phyloP scores from a whole-genome alignment of 2,888 invertebrate genomes.

The Saturnia pavonia region DNA sequence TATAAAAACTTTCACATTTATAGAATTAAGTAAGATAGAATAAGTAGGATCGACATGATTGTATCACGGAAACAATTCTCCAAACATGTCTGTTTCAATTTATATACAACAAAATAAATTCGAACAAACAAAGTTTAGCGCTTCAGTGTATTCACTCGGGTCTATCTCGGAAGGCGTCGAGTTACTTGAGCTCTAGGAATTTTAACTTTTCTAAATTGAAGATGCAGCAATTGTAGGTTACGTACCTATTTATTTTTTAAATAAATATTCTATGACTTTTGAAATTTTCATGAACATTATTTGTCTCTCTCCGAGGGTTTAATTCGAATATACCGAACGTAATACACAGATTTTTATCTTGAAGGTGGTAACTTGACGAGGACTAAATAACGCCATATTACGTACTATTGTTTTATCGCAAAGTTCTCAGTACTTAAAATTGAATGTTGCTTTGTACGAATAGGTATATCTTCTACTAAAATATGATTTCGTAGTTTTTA shows the following conservation, averaged over 20 bases:
- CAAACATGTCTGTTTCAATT: neutral
- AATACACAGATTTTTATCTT: no score
- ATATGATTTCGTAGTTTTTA: neutral
- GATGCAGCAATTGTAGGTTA: neutral
- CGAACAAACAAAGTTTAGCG: constrained; percentile 1
- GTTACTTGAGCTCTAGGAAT: neutral
- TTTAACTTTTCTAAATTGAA: constrained; percentile 4
- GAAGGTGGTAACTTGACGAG: no score
- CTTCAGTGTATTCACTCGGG: neutral
- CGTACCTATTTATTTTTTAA: neutral
- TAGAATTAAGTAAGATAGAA: neutral
- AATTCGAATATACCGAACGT: no score
- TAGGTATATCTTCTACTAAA: neutral
- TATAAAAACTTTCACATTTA: no score
- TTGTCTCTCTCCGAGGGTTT: neutral
- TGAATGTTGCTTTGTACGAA: neutral
- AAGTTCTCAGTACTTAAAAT: neutral
- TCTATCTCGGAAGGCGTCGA: neutral
- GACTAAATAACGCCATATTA: no score
- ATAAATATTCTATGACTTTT: neutral
- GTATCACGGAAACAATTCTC: neutral
- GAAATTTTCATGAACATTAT: neutral
- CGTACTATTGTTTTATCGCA: neutral
- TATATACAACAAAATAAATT: neutral
- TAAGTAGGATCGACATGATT: neutral